phyloP scores from a whole-genome alignment of 92 coral and sea anemone genomes.

The Micromussa lordhowensis region DNA sequence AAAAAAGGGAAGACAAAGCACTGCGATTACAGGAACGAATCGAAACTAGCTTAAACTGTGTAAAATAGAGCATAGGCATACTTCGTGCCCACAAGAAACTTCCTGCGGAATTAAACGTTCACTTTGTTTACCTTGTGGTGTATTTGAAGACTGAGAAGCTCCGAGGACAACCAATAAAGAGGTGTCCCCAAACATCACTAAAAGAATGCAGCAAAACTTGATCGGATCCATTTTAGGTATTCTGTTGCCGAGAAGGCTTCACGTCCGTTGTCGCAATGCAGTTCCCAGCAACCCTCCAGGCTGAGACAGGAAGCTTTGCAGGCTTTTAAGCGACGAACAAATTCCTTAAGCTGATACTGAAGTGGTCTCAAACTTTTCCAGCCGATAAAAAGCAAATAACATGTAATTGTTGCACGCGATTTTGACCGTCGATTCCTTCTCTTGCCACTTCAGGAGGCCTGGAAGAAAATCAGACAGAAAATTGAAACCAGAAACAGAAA shows the following conservation, averaged over 20 bases:
- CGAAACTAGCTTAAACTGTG: neutral
- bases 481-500: constrained; percentile 16
- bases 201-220: neutral
- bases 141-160: neutral
- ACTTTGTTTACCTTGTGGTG: neutral
- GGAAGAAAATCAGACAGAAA: neutral
- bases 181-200: neutral
- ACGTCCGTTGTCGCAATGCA: neutral
- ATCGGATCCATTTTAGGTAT: neutral
- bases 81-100: no score
- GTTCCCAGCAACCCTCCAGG: neutral
- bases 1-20: neutral
- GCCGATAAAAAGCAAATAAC: neutral
- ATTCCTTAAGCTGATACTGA: neutral
- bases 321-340: neutral
- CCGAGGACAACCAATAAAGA: neutral
- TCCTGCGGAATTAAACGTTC: no score
- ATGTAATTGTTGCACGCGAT: neutral
- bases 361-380: neutral
- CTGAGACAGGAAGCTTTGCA: constrained; percentile 22
- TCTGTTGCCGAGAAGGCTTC: neutral
- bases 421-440: neutral
- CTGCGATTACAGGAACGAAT: neutral
- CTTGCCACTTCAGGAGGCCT: neutral
- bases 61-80: no score